phyloP scores from a whole-genome alignment of 2,113 vertebrate genomes.

The Danionella cerebrum region DNA sequence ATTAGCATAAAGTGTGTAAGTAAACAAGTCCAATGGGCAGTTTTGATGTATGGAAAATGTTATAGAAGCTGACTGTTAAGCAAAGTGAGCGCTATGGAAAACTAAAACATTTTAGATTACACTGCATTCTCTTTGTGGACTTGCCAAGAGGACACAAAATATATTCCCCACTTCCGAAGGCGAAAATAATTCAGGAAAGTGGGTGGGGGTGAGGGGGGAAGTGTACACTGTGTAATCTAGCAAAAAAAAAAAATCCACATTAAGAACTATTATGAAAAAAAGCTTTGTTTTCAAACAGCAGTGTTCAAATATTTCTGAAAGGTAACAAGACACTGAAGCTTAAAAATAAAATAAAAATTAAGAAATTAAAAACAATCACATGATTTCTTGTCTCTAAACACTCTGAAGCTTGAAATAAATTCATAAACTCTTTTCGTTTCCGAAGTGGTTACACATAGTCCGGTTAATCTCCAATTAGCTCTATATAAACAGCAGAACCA shows the following conservation, averaged over 20 bases:
- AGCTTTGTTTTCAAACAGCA: too few species aligned
- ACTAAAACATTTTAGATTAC: conserved; percentile 8
- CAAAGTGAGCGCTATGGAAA: not conserved
- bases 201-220: too few species aligned
- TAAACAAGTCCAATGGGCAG: conserved; percentile 41
- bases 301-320: too few species aligned
- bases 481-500: not conserved
- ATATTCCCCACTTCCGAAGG: not conserved
- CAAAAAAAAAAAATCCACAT: too few species aligned
- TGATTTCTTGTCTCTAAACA: too few species aligned
- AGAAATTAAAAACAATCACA: too few species aligned
- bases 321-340: too few species aligned
- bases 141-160: conserved; percentile 17
- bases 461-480: not conserved
- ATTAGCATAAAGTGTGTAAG: conserved; percentile 60
- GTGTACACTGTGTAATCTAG: too few species aligned
- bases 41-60: conserved; percentile 55
- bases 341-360: too few species aligned
- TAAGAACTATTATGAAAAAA: too few species aligned
- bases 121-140: not conserved
- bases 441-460: not conserved
- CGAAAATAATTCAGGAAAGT: too few species aligned
- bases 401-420: too few species aligned
- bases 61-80: conserved; percentile 42
- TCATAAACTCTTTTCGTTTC: not conserved